Percentiles rank a stretch among this genome's conserved stretches.
phyloP scores from a whole-genome alignment of 2,797 vertebrate species.

The Microchirus variegatus region DNA sequence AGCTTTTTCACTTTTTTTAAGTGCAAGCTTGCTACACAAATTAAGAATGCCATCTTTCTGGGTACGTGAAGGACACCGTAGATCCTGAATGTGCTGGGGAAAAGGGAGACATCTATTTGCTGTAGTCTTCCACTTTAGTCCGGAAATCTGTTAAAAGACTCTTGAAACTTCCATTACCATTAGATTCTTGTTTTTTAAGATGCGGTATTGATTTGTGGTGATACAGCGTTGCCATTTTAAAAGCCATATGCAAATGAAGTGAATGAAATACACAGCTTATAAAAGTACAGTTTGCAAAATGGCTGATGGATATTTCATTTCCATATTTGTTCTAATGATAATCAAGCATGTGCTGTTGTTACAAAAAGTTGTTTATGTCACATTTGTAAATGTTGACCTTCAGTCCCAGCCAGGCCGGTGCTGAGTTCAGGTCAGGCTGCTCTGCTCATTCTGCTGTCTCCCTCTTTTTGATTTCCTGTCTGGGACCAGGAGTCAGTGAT shows the following conservation, averaged over 20 bases:
- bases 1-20: no score
- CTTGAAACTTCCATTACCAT: no score
- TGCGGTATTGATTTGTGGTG: neutral
- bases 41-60: no score
- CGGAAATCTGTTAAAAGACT: no score
- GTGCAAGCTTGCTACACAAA: no score
- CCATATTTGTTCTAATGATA: no score
- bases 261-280: neutral
- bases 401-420: conserved; percentile 1
- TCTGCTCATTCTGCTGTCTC: conserved; percentile 68
- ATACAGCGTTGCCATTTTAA: neutral
- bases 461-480: conserved; percentile 73
- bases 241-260: neutral
- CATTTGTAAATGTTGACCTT: neutral
- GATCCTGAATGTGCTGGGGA: no score
- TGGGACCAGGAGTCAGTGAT: conserved; percentile 63
- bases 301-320: no score
- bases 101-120: no score
- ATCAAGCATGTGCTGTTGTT: no score
- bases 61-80: no score
- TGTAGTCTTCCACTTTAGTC: no score
- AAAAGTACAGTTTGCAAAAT: neutral
- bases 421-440: conserved; percentile 64
- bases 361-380: neutral
- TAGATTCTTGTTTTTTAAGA: neutral